These are phyloP conservation scores for Luperina testacea DNA, from an alignment of 2,888 invertebrate species.

Conservation along the genomic window DNA sequence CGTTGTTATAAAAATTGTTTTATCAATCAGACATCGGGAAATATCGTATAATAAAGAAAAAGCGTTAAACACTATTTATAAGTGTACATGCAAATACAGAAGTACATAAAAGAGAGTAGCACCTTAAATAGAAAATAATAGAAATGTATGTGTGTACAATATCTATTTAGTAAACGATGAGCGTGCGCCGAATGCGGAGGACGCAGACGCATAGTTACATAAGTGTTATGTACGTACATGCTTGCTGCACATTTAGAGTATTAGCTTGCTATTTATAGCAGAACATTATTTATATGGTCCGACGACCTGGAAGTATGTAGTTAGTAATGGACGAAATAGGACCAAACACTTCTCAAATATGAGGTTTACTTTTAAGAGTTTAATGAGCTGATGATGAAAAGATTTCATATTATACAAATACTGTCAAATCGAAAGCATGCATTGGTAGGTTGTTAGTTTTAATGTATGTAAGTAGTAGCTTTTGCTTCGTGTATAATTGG, in stretches of 20 bases:
- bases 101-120: constrained; percentile 10
- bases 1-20: neutral
- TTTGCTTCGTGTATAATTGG: neutral
- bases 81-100: neutral
- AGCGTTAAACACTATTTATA: neutral
- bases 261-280: constrained; percentile 41
- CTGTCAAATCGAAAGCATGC: neutral
- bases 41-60: neutral
- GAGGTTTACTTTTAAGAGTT: neutral
- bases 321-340: neutral
- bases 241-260: constrained; percentile 43
- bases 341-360: neutral
- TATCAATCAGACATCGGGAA: neutral
- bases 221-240: constrained; percentile 55
- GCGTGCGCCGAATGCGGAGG: constrained; percentile 50
- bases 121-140: constrained; percentile 44
- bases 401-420: too few relatives aligned
- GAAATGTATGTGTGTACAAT: constrained; percentile 29
- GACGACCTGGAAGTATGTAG: neutral
- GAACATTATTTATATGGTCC: constrained; percentile 9
- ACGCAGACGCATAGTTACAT: constrained; percentile 40
- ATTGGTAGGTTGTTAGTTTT: neutral
- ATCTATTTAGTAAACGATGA: constrained; percentile 27
- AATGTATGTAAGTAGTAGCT: neutral
- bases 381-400: neutral